Evolutionary conservation across 2,888 invertebrate species (phyloP).

Genomic region (Dichetophora obliterata): DNA sequence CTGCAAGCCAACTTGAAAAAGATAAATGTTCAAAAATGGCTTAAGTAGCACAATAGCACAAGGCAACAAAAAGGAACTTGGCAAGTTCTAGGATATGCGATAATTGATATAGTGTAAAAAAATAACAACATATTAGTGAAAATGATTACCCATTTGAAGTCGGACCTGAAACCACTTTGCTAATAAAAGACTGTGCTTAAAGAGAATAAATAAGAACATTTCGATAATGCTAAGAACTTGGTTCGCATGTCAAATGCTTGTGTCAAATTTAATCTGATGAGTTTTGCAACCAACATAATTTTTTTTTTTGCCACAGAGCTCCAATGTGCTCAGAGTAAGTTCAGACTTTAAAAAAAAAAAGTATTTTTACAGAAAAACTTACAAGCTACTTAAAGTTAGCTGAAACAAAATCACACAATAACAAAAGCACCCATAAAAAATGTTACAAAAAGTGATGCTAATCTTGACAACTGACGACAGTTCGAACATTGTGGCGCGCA

Average conservation of each 20-base stretch:
- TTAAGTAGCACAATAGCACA: no score
- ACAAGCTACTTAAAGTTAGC: slow-evolving; percentile 43
- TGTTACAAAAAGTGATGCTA: slow-evolving; percentile 44
- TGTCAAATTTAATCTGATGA: slow-evolving; percentile 40
- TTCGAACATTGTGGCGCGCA: slow-evolving; percentile 46
- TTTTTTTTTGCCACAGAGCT: background rate
- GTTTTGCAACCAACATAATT: slow-evolving; percentile 17
- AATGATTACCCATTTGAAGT: no score
- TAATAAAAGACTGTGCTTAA: background rate
- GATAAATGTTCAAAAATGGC: no score
- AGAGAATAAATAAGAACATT: background rate
- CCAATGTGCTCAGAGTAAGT: background rate
- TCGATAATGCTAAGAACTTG: background rate
- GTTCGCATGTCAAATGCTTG: slow-evolving; percentile 37
- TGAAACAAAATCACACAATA: slow-evolving; percentile 26
- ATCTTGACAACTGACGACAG: slow-evolving; percentile 51
- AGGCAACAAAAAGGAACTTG: no score
- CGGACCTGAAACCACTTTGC: background rate
- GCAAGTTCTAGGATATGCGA: no score
- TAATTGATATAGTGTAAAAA: no score
- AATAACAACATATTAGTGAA: background rate
- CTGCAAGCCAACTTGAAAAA: no score
- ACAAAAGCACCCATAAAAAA: slow-evolving; percentile 11
- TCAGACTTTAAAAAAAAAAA: background rate
- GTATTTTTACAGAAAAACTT: slow-evolving; percentile 15